Evolutionary conservation across 2,888 invertebrate species (phyloP), one percentile per base, ranked within the genome.

Genomic region (Antheraea assamensis): DNA sequence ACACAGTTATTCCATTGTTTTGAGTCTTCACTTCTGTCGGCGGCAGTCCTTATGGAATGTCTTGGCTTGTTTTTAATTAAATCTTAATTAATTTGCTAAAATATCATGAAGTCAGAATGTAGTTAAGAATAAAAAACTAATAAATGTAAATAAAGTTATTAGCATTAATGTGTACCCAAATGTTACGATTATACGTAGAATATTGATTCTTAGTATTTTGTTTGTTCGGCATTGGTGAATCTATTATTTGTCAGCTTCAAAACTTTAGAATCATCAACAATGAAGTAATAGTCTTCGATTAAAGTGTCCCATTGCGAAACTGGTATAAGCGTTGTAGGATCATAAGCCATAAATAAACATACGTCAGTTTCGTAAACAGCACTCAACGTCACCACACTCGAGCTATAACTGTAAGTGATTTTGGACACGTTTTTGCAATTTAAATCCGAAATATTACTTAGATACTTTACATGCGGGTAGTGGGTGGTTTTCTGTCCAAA

Each of bases 391-490:
- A 35, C 73, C 66, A 19, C 64, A 71, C 73, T 55, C 27, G 8
- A 31, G 71, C 55, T 55, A 61, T 61, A 52, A 55, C 68, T 49
- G 74, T 74, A 66, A 71, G 71, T 66, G 72, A 74, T 72, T 74
- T 72, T 31, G 64, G 64, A 74, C 74, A 74, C 74, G 74, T 74
- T 74, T 72, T 72, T 72, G 72, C 86, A 88, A 88, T 87, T 88
- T 85, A 88, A 88, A 89, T 86, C 80, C 83, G 79, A 84, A 84
- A 85, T 85, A 85, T 87, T 82, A 82, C 82, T 81, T 80, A 78
- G 78, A 74, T 82, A 84, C 83, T 85, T 86, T 84, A 80, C 81
- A 85, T 84, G 81, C 79, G 77, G 76, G 73, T 72, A 77, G 79
- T 76, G 78, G 78, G 75, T 76, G 71, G 79, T 66, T 55, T 80